These are phyloP conservation scores for Eira barbara DNA, from an alignment of 2,113 vertebrate species.

Conservation along the genomic window DNA sequence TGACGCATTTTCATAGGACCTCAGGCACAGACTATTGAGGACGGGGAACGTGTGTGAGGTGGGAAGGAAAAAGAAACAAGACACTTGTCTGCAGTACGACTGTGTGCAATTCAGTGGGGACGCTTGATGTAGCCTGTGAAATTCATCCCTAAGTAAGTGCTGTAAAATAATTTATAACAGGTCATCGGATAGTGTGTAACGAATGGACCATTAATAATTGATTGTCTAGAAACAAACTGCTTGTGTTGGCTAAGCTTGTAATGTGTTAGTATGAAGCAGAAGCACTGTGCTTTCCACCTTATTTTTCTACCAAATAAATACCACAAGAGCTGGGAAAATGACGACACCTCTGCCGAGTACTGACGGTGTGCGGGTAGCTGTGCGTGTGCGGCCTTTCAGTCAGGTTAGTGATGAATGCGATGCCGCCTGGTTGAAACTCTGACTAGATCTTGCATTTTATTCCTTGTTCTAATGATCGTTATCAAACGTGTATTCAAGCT, in stretches of 20 bases:
- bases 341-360: conserved; percentile 72
- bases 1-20: conserved; percentile 4
- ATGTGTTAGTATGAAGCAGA: not conserved
- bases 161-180: conserved; percentile 73
- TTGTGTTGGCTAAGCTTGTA: conserved; percentile 40
- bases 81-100: not conserved
- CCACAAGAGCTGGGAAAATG: not conserved
- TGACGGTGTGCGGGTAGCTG: conserved; percentile 88
- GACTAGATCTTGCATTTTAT: conserved; percentile 54
- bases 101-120: not conserved
- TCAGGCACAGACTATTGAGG: conserved; percentile 45
- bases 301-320: conserved; percentile 56
- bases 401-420: conserved; percentile 83
- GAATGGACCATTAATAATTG: conserved; percentile 67
- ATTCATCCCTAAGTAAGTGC: conserved; percentile 65
- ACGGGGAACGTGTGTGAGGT: not conserved
- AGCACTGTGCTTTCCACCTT: conserved; percentile 26
- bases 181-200: conserved; percentile 69
- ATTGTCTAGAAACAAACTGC: conserved; percentile 46
- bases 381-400: conserved; percentile 87
- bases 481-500: conserved; percentile 67
- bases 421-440: conserved; percentile 33
- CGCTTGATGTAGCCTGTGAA: conserved; percentile 2
- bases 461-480: conserved; percentile 48
- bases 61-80: not conserved